phyloP scores from a whole-genome alignment of 1,140 invertebrate species.

The Cherax destructor region DNA sequence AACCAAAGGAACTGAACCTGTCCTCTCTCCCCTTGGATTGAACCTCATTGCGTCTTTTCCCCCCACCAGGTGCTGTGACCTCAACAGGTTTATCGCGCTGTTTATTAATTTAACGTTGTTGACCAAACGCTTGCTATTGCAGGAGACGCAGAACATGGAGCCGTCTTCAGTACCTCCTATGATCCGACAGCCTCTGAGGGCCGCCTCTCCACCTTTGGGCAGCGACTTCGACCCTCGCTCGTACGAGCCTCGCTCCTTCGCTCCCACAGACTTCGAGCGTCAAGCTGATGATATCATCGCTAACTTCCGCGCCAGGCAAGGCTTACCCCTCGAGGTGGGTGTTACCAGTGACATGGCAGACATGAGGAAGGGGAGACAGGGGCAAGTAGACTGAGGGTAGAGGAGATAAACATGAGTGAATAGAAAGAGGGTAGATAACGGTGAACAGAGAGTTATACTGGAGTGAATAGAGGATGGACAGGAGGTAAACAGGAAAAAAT shows the following conservation, averaged over 20 bases:
- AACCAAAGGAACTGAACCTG: no score
- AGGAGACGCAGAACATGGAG: constrained; percentile 67
- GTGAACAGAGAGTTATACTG: no score
- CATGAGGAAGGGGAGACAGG: neutral
- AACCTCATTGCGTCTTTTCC: no score
- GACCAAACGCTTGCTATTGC: neutral
- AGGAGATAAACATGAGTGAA: neutral
- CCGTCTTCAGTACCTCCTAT: constrained; percentile 7
- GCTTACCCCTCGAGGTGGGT: constrained; percentile 66
- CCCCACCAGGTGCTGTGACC: no score
- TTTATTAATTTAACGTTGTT: no score
- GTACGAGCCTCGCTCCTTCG: neutral
- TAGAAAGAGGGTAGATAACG: neutral
- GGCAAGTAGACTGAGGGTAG: neutral
- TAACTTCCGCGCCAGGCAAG: constrained; percentile 71
- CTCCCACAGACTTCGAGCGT: constrained; percentile 69
- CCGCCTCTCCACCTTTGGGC: constrained; percentile 64
- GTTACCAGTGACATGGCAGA: neutral
- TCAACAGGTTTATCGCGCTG: no score
- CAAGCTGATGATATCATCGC: constrained; percentile 72
- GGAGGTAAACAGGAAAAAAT: no score
- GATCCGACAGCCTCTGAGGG: constrained; percentile 56
- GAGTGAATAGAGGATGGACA: no score
- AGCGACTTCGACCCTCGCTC: constrained; percentile 45
- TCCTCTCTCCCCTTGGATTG: no score